A percentile compares a stretch with the other conserved stretches of the same genome.
These are phyloP conservation scores for Oligia strigilis DNA, from an alignment of 2,888 invertebrate species.

Conservation along the genomic window DNA sequence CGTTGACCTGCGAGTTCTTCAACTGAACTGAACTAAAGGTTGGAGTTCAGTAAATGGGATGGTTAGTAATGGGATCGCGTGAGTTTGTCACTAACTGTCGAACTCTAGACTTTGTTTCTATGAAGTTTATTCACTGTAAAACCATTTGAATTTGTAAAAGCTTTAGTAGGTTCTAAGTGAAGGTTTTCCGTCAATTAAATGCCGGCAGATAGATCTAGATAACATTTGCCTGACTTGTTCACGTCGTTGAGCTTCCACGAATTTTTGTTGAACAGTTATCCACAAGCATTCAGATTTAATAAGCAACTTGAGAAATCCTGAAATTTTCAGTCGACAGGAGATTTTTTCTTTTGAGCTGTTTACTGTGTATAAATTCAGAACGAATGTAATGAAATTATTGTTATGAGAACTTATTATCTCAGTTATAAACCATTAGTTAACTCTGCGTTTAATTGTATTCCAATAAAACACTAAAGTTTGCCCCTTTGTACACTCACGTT, in stretches of 20 bases:
- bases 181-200: background rate
- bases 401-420: background rate
- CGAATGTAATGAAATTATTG: background rate
- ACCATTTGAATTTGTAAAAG: conserved; percentile 22
- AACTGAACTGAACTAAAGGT: conserved; percentile 28
- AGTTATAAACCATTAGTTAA: background rate
- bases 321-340: background rate
- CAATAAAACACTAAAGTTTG: background rate
- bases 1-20: background rate
- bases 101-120: conserved; percentile 16
- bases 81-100: conserved; percentile 29
- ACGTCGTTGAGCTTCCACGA: background rate
- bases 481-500: too few species aligned
- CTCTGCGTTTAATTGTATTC: background rate
- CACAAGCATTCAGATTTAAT: conserved; percentile 16
- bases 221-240: background rate
- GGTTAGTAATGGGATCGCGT: conserved; percentile 23
- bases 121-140: conserved; percentile 17
- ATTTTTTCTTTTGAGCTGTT: conserved; percentile 3
- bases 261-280: background rate
- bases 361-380: background rate
- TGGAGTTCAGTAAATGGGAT: conserved; percentile 24
- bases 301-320: conserved; percentile 19
- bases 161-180: conserved; percentile 2
- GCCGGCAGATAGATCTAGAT: background rate